These are phyloP conservation scores for Macrophya annulata DNA, from an alignment of 2,888 invertebrate species.

Conservation along the genomic window DNA sequence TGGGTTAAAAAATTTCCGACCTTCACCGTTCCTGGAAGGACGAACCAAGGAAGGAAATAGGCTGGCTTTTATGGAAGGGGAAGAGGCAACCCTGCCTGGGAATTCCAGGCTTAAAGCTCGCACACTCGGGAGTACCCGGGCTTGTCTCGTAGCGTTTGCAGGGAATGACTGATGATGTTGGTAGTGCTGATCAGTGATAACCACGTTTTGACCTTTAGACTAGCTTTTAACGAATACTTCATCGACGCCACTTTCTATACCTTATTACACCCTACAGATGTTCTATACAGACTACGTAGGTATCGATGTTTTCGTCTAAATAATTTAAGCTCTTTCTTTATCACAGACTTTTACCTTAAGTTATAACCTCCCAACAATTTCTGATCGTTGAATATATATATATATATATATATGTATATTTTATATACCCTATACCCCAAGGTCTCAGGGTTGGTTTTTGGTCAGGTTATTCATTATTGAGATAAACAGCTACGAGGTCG, in stretches of 20 bases:
- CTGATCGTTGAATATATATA: not conserved
- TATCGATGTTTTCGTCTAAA: constrained; percentile 2
- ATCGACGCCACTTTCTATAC: constrained; percentile 2
- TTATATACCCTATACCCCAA: no score
- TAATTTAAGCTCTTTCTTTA: constrained; percentile 3
- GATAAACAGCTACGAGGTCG: not conserved
- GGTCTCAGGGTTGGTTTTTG: not conserved
- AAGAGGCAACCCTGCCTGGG: constrained; percentile 30
- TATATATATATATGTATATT: no score
- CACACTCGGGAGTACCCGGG: constrained; percentile 8
- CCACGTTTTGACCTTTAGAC: constrained; percentile 49
- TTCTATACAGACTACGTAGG: not conserved
- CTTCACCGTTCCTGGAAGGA: constrained; percentile 42
- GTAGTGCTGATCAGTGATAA: constrained; percentile 41
- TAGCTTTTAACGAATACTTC: constrained; percentile 36
- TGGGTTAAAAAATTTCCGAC: not conserved
- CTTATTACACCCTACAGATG: not conserved
- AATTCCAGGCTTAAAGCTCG: constrained; percentile 43
- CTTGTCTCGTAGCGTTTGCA: constrained; percentile 40
- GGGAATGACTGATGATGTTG: constrained; percentile 43
- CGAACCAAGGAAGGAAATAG: constrained; percentile 45
- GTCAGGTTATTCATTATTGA: constrained; percentile 14
- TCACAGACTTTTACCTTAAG: not conserved
- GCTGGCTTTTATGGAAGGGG: constrained; percentile 31
- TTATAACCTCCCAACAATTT: not conserved